Evolutionary conservation across 2,888 invertebrate genomes (phyloP), one percentile per base, ranked within the genome.

Genomic region (Drosophila paranaensis): DNA sequence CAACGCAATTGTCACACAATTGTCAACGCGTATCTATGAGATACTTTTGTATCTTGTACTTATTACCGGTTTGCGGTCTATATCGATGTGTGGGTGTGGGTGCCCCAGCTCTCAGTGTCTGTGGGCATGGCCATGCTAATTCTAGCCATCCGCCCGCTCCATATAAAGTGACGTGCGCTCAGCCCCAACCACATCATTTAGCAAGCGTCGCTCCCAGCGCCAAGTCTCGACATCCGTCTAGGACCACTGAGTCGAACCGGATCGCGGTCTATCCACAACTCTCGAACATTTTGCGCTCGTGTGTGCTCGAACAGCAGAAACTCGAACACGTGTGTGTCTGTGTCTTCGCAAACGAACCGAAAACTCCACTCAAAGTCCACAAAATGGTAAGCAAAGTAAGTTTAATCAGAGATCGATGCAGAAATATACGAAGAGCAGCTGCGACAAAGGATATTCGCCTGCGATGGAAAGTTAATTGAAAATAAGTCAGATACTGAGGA

Each of bases 301-400:
- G 42, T 42, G 40, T 64, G 39, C 43, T 11, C 20, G 3, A 33
- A 39, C 50, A 16, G 6, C 16, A 35, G 14, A 14, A 37, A 35
- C 40, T n/a, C 27, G 46, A 46, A 56, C 55, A n/a, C 39, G 60
- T 54, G 43, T 42, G 46, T 56, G 55, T 37, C 51, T 30, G 74
- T 71, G 66, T 60, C 61, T 67, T 65, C 71, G 61, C 14, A n/a
- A 3, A 73, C 69, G 72, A 53, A 76, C 46, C 58, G 65, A 57
- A 70, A 64, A 50, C 33, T 9, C 56, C 54, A 69, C 25, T 54
- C 20, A 60, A 50, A 33, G 30, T 33, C 46, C 39, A 57, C 48
- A 72, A 57, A 77, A 91, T 91, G 91, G 84, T 91, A 73, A 82
- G 69, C 73, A 88, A 89, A 89, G 91, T 91, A 91, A 91, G 91